phyloP scores from a whole-genome alignment of 2,888 invertebrate species.

The Plebejus melissa region DNA sequence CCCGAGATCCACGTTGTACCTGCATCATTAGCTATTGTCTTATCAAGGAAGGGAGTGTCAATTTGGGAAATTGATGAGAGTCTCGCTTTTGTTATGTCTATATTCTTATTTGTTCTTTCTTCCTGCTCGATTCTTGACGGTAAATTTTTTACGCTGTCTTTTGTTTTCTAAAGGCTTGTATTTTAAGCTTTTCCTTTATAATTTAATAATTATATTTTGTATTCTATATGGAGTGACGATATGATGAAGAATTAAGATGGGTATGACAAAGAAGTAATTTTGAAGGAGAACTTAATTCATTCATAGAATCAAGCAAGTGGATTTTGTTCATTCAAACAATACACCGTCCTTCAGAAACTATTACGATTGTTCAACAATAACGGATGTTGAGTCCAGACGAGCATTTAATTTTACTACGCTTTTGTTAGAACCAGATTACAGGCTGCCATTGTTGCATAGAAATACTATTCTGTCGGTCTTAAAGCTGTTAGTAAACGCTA shows the following conservation, averaged over 20 bases:
- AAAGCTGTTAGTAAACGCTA: not conserved
- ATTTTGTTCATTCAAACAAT: conserved; percentile 8
- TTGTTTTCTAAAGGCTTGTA: no score
- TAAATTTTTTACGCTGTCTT: not conserved
- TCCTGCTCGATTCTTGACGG: not conserved
- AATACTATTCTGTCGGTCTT: not conserved
- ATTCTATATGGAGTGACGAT: no score
- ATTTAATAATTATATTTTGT: no score
- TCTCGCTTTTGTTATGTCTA: not conserved
- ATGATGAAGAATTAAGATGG: no score
- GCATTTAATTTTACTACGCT: conserved; percentile 3
- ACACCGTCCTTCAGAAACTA: conserved; percentile 6
- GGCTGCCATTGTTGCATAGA: not conserved
- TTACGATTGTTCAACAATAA: conserved; percentile 17
- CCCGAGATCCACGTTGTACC: conserved; percentile 7
- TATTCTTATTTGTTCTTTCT: not conserved
- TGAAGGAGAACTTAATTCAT: not conserved
- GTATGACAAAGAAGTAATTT: not conserved
- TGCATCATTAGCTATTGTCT: not conserved
- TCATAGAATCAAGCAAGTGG: not conserved
- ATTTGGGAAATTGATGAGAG: not conserved
- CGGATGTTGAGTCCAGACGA: not conserved
- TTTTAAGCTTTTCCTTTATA: no score
- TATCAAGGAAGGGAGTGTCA: conserved; percentile 13
- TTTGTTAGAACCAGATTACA: conserved; percentile 15